phyloP scores from a whole-genome alignment of 2,113 vertebrate species.

The Corythaixoides concolor region DNA sequence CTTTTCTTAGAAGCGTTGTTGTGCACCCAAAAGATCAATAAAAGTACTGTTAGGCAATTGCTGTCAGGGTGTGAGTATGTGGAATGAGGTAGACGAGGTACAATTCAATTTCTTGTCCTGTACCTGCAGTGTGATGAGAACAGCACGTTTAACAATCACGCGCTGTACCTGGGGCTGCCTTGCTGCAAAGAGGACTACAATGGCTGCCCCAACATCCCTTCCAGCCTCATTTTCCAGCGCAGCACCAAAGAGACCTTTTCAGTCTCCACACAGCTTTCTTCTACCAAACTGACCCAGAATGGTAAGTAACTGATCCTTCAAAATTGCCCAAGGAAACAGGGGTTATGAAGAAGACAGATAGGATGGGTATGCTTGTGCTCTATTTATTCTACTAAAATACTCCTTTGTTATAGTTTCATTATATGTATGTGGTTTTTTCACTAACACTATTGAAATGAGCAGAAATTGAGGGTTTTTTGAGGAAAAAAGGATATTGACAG shows the following conservation, averaged over 20 bases:
- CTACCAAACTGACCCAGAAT: constrained; percentile 96
- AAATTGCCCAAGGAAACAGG: not conserved
- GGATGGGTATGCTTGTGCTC: not conserved
- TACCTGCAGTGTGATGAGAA: constrained; percentile 90
- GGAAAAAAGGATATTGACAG: not conserved
- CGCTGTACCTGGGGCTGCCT: constrained; percentile 91
- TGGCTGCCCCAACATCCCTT: constrained; percentile 89
- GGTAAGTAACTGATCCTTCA: constrained; percentile 71
- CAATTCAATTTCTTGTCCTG: not conserved
- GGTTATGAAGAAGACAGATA: not conserved
- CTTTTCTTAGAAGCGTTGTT: not conserved
- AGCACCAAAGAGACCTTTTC: constrained; percentile 94
- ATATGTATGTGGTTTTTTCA: not conserved
- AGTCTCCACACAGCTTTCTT: constrained; percentile 93
- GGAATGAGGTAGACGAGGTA: not conserved
- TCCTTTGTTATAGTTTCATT: not conserved
- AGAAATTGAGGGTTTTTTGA: not conserved
- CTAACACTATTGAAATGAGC: not conserved
- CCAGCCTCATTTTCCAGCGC: constrained; percentile 93
- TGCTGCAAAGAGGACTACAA: constrained; percentile 96
- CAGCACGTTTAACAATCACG: constrained; percentile 94
- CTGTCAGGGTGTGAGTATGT: not conserved
- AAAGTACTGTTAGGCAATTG: not conserved
- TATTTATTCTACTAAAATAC: not conserved
- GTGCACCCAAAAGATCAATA: not conserved